Percentiles rank a stretch among this genome's conserved stretches.
Evolutionary conservation across 2,797 vertebrate genomes (phyloP).

Genomic region (Gallinago solitaria): DNA sequence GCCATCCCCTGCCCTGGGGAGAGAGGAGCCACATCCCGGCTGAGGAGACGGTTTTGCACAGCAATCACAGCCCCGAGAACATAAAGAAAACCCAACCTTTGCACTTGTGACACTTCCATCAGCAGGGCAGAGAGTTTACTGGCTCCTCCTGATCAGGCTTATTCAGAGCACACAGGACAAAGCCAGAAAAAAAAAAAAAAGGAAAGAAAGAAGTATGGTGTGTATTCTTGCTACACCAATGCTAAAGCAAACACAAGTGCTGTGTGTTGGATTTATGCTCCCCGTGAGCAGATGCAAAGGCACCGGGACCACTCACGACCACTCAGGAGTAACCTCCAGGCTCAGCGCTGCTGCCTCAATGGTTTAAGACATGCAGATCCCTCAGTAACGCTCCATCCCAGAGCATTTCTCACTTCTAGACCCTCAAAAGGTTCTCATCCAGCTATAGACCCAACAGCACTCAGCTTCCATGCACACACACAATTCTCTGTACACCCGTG

Average conservation of each 20-base stretch:
- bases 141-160: not conserved
- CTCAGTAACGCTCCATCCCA: not conserved
- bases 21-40: not conserved
- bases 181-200: not conserved
- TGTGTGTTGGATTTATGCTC: accelerated
- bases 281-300: not conserved
- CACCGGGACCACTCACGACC: not conserved
- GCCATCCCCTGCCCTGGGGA: not conserved
- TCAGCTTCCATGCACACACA: not conserved
- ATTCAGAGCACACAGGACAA: not conserved
- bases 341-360: not conserved
- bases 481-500: accelerated
- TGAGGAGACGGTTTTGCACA: not conserved
- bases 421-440: not conserved
- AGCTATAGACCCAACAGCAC: not conserved
- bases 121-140: not conserved
- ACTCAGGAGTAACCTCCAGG: not conserved
- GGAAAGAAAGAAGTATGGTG: not conserved
- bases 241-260: not conserved
- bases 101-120: not conserved
- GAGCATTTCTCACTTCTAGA: not conserved
- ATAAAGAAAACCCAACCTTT: conserved; percentile 15
- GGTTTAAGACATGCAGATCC: not conserved
- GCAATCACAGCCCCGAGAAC: accelerated
- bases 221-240: not conserved